phyloP scores from a whole-genome alignment of 1,140 invertebrate species.

The Mesaphorura yosii region DNA sequence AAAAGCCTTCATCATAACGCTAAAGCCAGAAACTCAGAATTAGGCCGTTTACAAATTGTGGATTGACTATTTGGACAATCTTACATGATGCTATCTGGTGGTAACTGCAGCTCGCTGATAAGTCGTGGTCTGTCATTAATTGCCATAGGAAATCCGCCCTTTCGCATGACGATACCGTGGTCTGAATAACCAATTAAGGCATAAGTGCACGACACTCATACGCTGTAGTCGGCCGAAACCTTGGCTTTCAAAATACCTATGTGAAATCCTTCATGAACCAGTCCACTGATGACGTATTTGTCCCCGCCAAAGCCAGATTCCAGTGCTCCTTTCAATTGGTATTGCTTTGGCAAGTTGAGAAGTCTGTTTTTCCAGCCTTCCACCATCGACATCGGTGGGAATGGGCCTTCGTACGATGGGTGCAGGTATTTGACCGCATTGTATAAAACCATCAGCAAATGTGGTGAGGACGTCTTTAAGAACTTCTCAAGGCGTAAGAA shows the following conservation, averaged over 20 bases:
- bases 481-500: slow-evolving; percentile 8
- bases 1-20: slow-evolving; percentile 38
- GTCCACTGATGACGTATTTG: slow-evolving; percentile 37
- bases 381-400: slow-evolving; percentile 34
- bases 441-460: slow-evolving; percentile 43
- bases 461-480: slow-evolving; percentile 37
- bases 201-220: no score
- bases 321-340: slow-evolving; percentile 36
- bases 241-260: slow-evolving; percentile 37
- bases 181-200: slow-evolving; percentile 36
- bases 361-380: slow-evolving; percentile 13
- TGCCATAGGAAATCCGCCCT: slow-evolving; percentile 41
- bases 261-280: slow-evolving; percentile 38
- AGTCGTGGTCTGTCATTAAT: slow-evolving; percentile 33
- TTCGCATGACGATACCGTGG: slow-evolving; percentile 41
- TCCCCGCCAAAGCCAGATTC: slow-evolving; percentile 38
- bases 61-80: slow-evolving; percentile 13
- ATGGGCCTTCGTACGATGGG: slow-evolving; percentile 38
- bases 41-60: slow-evolving; percentile 8
- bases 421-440: slow-evolving; percentile 45
- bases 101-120: slow-evolving; percentile 37
- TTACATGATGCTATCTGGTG: slow-evolving; percentile 40
- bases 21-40: slow-evolving; percentile 30
- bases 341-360: slow-evolving; percentile 26
- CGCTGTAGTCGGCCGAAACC: background rate